These are phyloP conservation scores for Polyommatus icarus DNA, from an alignment of 2,888 invertebrate genomes.

Conservation along the genomic window DNA sequence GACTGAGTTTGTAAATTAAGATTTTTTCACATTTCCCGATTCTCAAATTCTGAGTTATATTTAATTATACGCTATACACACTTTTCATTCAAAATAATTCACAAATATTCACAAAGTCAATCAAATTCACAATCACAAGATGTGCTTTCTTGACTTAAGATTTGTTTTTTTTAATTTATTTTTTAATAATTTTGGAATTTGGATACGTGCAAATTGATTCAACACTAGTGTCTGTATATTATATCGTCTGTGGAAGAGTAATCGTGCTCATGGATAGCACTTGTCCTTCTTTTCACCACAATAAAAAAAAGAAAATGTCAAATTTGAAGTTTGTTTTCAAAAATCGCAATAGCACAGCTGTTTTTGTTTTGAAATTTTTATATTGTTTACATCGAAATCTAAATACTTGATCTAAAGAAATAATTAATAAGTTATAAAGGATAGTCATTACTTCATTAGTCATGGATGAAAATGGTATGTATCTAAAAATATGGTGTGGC, in stretches of 20 bases:
- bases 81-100: constrained; percentile 43
- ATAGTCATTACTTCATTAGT: constrained; percentile 41
- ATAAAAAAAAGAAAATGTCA: background rate
- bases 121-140: constrained; percentile 40
- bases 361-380: constrained; percentile 21
- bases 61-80: constrained; percentile 30
- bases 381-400: constrained; percentile 6
- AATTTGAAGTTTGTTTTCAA: constrained; percentile 12
- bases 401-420: background rate
- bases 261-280: background rate
- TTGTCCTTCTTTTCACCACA: too few relatives aligned
- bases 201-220: background rate
- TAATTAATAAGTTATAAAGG: background rate
- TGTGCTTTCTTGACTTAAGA: constrained; percentile 36
- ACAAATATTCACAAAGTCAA: constrained; percentile 37
- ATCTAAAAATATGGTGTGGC: background rate
- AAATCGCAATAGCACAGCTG: constrained; percentile 18
- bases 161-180: background rate
- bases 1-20: constrained; percentile 51
- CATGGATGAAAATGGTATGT: constrained; percentile 55
- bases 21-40: constrained; percentile 68
- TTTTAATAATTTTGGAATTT: background rate
- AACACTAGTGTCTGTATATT: background rate
- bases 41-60: constrained; percentile 33
- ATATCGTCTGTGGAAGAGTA: too few relatives aligned